phyloP scores from a whole-genome alignment of 2,797 vertebrate genomes.

The Nothura maculosa region DNA sequence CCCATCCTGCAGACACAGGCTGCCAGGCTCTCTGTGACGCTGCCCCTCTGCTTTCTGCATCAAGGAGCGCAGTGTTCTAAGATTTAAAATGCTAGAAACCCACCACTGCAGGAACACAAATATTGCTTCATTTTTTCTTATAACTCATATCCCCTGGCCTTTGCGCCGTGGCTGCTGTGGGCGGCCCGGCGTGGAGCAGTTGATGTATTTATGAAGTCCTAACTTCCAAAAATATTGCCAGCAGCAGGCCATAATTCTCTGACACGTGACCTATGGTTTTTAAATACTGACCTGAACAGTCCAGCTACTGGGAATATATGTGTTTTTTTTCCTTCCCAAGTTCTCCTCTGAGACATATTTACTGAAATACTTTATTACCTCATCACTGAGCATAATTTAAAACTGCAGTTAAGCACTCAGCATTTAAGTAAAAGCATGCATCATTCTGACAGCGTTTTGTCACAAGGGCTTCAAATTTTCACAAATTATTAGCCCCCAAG shows the following conservation, averaged over 20 bases:
- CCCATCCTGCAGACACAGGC: background rate
- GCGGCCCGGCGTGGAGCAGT: constrained; percentile 10
- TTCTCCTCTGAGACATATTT: constrained; percentile 78
- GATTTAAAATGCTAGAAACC: background rate
- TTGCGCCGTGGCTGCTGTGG: background rate
- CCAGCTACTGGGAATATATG: constrained; percentile 66
- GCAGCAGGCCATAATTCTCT: constrained; percentile 70
- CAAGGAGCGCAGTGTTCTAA: background rate
- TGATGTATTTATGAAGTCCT: constrained; percentile 74
- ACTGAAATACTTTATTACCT: constrained; percentile 82
- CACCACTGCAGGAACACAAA: background rate
- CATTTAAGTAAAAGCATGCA: constrained; percentile 74
- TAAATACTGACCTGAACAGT: constrained; percentile 72
- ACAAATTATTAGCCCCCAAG: background rate
- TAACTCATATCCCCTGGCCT: constrained; percentile 7
- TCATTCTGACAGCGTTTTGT: constrained; percentile 70
- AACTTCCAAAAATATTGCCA: constrained; percentile 69
- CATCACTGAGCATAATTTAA: constrained; percentile 77
- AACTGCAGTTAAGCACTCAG: constrained; percentile 77
- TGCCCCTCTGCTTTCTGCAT: background rate
- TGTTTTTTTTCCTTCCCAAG: constrained; percentile 48
- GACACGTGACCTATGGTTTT: constrained; percentile 62
- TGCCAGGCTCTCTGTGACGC: background rate
- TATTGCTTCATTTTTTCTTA: constrained; percentile 14
- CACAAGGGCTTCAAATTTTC: constrained; percentile 54